A percentile compares a stretch with the other conserved stretches of the same genome.
Conservation (phyloP, 2,797 vertebrate genomes). For the Dipus sagitta region DNA sequence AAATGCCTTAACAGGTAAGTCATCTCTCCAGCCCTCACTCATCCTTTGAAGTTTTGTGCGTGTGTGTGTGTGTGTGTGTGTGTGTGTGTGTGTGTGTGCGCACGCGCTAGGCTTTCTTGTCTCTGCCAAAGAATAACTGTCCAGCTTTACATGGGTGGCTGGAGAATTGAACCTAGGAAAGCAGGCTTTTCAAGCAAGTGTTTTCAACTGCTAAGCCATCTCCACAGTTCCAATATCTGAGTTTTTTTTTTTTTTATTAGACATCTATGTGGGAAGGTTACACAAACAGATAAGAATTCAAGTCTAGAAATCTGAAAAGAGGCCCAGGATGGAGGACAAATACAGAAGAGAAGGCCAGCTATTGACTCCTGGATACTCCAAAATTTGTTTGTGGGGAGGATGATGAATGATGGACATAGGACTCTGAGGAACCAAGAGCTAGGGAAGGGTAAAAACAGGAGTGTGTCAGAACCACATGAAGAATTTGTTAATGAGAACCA, state of each 20-base stretch:
- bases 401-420: not conserved
- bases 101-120: too few relatives aligned
- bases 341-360: not conserved
- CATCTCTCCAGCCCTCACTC: too few relatives aligned
- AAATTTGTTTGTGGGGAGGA: not conserved
- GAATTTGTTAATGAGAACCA: not conserved
- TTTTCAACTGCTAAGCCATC: too few relatives aligned
- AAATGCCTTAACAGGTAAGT: too few relatives aligned
- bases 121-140: too few relatives aligned
- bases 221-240: not conserved
- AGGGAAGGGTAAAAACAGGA: not conserved
- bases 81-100: too few relatives aligned
- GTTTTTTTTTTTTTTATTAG: not conserved
- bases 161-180: too few relatives aligned
- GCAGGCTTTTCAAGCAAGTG: too few relatives aligned
- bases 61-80: too few relatives aligned
- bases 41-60: too few relatives aligned
- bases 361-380: not conserved
- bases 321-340: not conserved
- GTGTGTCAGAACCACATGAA: not conserved
- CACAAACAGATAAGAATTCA: not conserved
- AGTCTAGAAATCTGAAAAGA: slow-evolving; percentile 7
- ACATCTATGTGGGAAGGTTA: not conserved
- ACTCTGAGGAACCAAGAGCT: not conserved
- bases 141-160: too few relatives aligned